Base-by-base conservation (phyloP, 2,113 vertebrate genomes). In the Scytalopus superciliaris region DNA sequence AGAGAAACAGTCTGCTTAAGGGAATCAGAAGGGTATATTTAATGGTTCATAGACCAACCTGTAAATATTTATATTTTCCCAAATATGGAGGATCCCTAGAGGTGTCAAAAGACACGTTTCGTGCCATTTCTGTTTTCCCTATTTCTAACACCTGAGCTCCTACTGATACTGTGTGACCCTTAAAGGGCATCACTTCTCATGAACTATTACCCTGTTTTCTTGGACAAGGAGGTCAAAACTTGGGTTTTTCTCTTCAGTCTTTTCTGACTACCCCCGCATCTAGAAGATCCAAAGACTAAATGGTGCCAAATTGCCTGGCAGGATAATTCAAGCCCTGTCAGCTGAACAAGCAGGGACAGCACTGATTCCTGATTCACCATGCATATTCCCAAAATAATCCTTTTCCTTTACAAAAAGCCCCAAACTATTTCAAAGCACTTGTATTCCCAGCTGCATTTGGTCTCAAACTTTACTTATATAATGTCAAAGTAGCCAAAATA, bases 261-360 rank as follows among this genome's bases (percentile, higher is more conserved):
- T 75, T 85, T 90, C 69, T 88, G 68, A 84, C 42, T 93, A 60
- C 28, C 67, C 88, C 86, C 31, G 39, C 77, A 62, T 56, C 47
- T n/a, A 92, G 79, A 2, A 2, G 85, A 84, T 92, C 83, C 95
- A 85, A 96, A 92, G 42, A 44, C 42, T 84, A 22, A 7, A 35
- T 18, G 8, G 42, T 94, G 82, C 82, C 82, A 96, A 97, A 91
- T 40, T 87, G n/a, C 60, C 75, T 70, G 56, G 84, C 74, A 93
- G 76, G 84, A 59, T 24, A 53, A 78, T 66, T 49, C 67, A 85
- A 37, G 40, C 37, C 28, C 63, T 74, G 57, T 84, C 77, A 56
- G 35, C 74, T 53, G 72, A 90, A 75, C 6, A 25, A 84, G 60
- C 52, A 47, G 68, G 60, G 68, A 53, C 31, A 79, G 79, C 60